phyloP scores from a whole-genome alignment of 2,888 invertebrate genomes.

The Himalopsyche tibetana region DNA sequence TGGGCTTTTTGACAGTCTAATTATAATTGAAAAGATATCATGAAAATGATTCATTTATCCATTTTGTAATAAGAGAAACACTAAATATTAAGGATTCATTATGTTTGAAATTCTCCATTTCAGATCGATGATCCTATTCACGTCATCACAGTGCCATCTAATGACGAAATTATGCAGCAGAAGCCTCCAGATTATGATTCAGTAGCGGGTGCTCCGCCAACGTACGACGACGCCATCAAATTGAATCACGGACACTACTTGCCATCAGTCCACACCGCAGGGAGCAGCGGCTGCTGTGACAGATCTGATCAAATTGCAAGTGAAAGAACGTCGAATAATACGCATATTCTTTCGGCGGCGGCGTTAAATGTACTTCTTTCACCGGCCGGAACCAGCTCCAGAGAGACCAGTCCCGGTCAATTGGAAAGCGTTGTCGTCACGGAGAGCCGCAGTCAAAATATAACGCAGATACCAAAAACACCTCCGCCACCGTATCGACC shows the following conservation, averaged over 20 bases:
- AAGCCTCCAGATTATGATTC: constrained; percentile 86
- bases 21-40: too few species aligned
- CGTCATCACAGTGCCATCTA: constrained; percentile 79
- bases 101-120: constrained; percentile 67
- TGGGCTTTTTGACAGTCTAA: too few species aligned
- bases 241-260: constrained; percentile 79
- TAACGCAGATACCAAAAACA: constrained; percentile 75
- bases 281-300: constrained; percentile 66
- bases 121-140: constrained; percentile 83
- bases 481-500: constrained; percentile 76
- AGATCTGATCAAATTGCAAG: constrained; percentile 46
- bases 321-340: constrained; percentile 48
- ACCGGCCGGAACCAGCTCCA: constrained; percentile 67
- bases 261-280: constrained; percentile 69
- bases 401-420: constrained; percentile 65
- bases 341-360: constrained; percentile 69
- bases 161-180: constrained; percentile 78
- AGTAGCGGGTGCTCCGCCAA: constrained; percentile 82
- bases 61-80: too few species aligned
- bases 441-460: constrained; percentile 66
- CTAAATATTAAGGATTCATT: constrained; percentile 23
- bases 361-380: constrained; percentile 67
- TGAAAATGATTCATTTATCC: too few species aligned
- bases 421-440: constrained; percentile 66
- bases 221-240: constrained; percentile 85